Conservation (phyloP, 92 coral and sea anemone genomes). For the Siderastrea radians region DNA sequence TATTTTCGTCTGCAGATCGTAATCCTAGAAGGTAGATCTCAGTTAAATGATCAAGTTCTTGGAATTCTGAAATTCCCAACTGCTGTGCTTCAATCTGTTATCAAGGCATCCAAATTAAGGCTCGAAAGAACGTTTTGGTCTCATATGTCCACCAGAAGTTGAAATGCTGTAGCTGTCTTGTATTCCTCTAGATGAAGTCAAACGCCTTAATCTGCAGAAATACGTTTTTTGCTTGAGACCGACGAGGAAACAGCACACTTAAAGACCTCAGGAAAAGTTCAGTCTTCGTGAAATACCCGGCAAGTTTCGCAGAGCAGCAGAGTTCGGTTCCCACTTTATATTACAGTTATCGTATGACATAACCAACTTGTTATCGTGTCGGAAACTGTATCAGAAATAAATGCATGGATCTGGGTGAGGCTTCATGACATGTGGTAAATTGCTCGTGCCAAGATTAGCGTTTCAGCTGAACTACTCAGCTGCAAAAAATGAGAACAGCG, state of each 20-base stretch:
- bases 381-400: background rate
- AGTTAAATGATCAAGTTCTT: background rate
- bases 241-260: too few relatives aligned
- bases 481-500: background rate
- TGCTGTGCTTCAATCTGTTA: background rate
- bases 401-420: constrained; percentile 1
- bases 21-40: background rate
- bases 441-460: background rate
- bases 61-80: background rate
- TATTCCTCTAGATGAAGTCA: background rate
- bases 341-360: background rate
- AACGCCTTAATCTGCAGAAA: too few relatives aligned
- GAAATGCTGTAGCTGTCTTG: background rate
- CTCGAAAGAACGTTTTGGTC: background rate
- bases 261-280: too few relatives aligned
- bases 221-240: background rate
- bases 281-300: background rate
- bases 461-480: background rate
- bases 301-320: background rate
- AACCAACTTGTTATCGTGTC: constrained; percentile 15
- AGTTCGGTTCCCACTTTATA: background rate
- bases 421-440: constrained; percentile 4
- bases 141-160: background rate
- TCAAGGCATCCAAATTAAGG: constrained; percentile 13
- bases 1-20: too few relatives aligned